Conservation (phyloP, 2,888 invertebrate species). For the Ophion ellenae region DNA sequence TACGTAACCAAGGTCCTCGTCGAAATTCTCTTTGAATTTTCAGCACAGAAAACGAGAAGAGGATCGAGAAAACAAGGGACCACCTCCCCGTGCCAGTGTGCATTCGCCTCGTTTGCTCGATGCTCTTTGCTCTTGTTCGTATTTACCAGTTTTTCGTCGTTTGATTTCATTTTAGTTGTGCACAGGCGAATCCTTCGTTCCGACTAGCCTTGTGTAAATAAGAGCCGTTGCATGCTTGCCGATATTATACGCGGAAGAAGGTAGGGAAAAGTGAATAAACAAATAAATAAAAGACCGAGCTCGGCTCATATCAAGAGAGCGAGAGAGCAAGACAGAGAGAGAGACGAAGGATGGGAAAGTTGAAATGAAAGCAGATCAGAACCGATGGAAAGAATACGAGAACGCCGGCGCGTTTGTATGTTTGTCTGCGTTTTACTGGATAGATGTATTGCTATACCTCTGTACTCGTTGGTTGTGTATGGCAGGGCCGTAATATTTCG, state of each 20-base stretch:
- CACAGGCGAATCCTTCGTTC: slow-evolving; percentile 41
- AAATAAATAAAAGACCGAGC: slow-evolving; percentile 26
- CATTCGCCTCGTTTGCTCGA: slow-evolving; percentile 45
- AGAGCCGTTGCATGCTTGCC: slow-evolving; percentile 71
- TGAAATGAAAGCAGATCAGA: slow-evolving; percentile 17
- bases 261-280: slow-evolving; percentile 36
- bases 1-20: slow-evolving; percentile 47
- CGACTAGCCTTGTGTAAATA: slow-evolving; percentile 71
- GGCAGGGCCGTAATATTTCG: slow-evolving; percentile 75
- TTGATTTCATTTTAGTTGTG: slow-evolving; percentile 49
- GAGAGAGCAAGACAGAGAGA: slow-evolving; percentile 14
- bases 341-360: neutral
- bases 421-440: slow-evolving; percentile 30
- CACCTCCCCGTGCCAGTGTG: slow-evolving; percentile 10
- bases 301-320: slow-evolving; percentile 26
- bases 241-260: slow-evolving; percentile 69
- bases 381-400: slow-evolving; percentile 44
- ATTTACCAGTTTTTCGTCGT: slow-evolving; percentile 53
- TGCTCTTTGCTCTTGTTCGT: slow-evolving; percentile 41
- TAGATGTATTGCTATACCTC: slow-evolving; percentile 51
- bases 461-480: slow-evolving; percentile 40
- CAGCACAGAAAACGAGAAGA: slow-evolving; percentile 55
- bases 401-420: slow-evolving; percentile 28
- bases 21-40: slow-evolving; percentile 55
- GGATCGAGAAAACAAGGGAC: slow-evolving; percentile 66